Evolutionary conservation across 1,140 invertebrate species (phyloP).

Genomic region (Drosophila ohnishii): DNA sequence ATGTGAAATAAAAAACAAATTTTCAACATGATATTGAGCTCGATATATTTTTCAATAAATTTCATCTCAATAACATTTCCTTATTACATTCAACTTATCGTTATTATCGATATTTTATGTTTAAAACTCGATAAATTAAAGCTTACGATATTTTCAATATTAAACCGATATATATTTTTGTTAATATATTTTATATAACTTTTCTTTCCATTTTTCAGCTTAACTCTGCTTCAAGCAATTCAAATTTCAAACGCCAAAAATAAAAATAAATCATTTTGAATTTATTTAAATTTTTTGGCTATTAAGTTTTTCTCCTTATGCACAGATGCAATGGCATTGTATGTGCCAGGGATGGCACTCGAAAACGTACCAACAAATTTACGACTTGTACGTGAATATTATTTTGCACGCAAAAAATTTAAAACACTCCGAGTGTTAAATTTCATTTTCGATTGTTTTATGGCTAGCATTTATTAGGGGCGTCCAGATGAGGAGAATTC

Average conservation of each 20-base stretch:
- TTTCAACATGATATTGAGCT: too few relatives aligned
- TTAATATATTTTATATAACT: background rate
- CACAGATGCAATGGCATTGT: background rate
- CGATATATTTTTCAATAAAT: too few relatives aligned
- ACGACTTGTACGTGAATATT: constrained; percentile 51
- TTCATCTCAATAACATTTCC: too few relatives aligned
- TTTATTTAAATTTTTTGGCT: background rate
- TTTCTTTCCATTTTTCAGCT: background rate
- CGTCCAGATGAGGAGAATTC: background rate
- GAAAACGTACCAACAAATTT: constrained; percentile 43
- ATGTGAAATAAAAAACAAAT: too few relatives aligned
- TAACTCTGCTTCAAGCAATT: background rate
- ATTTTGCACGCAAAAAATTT: constrained; percentile 25
- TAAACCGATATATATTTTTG: background rate
- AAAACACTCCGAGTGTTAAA: constrained; percentile 22
- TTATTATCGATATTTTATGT: too few relatives aligned
- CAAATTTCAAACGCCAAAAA: background rate
- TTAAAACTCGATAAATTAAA: too few relatives aligned
- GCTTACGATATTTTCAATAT: too few relatives aligned
- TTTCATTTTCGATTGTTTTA: constrained; percentile 33
- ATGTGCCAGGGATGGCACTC: constrained; percentile 34
- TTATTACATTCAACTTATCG: too few relatives aligned
- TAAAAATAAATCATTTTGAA: constrained; percentile 6
- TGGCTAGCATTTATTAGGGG: constrained; percentile 12
- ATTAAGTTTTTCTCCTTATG: constrained; percentile 4